A percentile compares a stretch with the other conserved stretches of the same genome.
These are phyloP conservation scores for Phalacrocorax carbo DNA, from an alignment of 2,113 vertebrate species.

Conservation along the genomic window DNA sequence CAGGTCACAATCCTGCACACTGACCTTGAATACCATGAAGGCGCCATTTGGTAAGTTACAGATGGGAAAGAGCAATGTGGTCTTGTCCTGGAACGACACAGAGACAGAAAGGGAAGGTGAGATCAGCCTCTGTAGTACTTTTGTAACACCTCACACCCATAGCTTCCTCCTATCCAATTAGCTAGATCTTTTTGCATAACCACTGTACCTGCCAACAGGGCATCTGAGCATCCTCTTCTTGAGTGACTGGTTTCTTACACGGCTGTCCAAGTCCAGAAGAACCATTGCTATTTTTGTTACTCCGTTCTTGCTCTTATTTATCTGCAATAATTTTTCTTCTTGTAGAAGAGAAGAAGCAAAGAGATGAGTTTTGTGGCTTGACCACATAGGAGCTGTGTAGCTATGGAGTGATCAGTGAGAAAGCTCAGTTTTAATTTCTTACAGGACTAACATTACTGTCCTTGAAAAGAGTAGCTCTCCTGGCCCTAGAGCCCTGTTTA, in stretches of 20 bases:
- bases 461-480: background rate
- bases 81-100: background rate
- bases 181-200: background rate
- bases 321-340: background rate
- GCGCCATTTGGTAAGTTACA: background rate
- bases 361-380: background rate
- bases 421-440: background rate
- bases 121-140: background rate
- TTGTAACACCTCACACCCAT: background rate
- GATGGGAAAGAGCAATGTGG: background rate
- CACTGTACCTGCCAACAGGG: background rate
- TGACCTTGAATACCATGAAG: background rate
- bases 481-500: background rate
- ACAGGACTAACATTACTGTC: background rate
- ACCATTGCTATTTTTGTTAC: background rate
- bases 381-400: background rate
- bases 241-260: background rate
- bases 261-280: background rate
- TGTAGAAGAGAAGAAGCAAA: background rate
- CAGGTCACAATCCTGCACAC: background rate
- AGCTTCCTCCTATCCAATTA: background rate
- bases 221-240: background rate
- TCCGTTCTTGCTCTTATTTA: background rate
- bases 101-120: background rate
- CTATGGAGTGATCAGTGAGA: background rate